Conservation (phyloP, 2,113 vertebrate genomes). For the Sitta europaea region DNA sequence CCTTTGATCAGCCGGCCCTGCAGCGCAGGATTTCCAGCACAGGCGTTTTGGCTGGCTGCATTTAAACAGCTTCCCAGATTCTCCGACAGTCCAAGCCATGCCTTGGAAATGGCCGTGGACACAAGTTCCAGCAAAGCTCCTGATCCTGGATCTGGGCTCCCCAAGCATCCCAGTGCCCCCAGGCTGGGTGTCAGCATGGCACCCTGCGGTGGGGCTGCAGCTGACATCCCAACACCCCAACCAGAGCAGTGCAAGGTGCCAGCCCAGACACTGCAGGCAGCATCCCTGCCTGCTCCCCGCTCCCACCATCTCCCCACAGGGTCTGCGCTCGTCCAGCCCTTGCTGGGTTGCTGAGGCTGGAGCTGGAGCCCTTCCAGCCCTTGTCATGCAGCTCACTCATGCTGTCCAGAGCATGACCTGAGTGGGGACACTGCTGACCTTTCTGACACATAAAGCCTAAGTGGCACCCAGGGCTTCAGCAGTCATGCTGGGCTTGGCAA, state of each 20-base stretch:
- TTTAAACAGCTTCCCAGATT: slow-evolving; percentile 54
- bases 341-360: not conserved
- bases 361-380: not conserved
- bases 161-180: not conserved
- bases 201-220: not conserved
- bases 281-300: not conserved
- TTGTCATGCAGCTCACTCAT: accelerated
- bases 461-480: not conserved
- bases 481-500: accelerated
- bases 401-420: not conserved
- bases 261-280: not conserved
- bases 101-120: not conserved
- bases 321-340: not conserved
- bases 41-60: slow-evolving; percentile 40
- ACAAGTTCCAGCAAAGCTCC: not conserved
- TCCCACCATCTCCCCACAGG: not conserved
- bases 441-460: not conserved
- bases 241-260: not conserved
- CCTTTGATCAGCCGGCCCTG: slow-evolving; percentile 59
- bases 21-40: slow-evolving; percentile 61
- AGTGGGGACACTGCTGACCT: not conserved
- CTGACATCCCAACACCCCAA: not conserved
- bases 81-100: not conserved
- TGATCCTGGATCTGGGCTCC: not conserved
- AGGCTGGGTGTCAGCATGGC: accelerated